Evolutionary conservation across 2,797 vertebrate genomes (phyloP).

Genomic region (Cheirogaleus major): DNA sequence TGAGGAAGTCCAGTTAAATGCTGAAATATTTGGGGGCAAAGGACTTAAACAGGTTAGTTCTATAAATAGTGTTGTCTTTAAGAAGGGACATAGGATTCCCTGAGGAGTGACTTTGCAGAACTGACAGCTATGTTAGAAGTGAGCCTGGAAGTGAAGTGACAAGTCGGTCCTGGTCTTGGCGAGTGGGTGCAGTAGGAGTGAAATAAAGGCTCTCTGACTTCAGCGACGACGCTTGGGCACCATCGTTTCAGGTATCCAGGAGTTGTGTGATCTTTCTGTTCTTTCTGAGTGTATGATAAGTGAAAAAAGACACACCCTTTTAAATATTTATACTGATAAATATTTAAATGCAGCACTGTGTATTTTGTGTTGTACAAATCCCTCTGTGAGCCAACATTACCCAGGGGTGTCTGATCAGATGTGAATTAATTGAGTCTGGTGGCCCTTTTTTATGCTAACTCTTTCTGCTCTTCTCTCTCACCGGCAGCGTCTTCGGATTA

Average conservation of each 20-base stretch:
- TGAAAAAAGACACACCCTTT: not conserved
- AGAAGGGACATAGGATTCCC: slow-evolving; percentile 44
- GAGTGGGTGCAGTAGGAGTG: not conserved
- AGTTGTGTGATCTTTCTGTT: not conserved
- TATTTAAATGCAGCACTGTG: slow-evolving; percentile 39
- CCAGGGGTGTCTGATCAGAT: not conserved
- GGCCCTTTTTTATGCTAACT: not conserved
- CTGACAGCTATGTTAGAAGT: slow-evolving; percentile 62
- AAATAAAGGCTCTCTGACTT: not conserved
- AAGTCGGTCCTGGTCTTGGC: not conserved
- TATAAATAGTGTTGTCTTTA: slow-evolving; percentile 80
- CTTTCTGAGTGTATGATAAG: not conserved
- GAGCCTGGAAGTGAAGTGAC: not conserved
- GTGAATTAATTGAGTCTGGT: not conserved
- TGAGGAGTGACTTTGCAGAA: slow-evolving; percentile 63
- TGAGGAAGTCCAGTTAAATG: slow-evolving; percentile 80
- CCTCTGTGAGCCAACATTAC: slow-evolving; percentile 13
- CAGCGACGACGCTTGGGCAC: not conserved
- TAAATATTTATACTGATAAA: slow-evolving; percentile 41
- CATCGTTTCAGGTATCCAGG: not conserved
- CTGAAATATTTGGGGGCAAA: slow-evolving; percentile 81
- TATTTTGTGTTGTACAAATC: slow-evolving; percentile 51
- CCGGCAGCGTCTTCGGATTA: not conserved
- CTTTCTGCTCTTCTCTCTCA: not conserved
- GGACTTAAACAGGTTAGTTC: slow-evolving; percentile 76